phyloP scores from a whole-genome alignment of 2,113 vertebrate genomes.

The Daboia siamensis region DNA sequence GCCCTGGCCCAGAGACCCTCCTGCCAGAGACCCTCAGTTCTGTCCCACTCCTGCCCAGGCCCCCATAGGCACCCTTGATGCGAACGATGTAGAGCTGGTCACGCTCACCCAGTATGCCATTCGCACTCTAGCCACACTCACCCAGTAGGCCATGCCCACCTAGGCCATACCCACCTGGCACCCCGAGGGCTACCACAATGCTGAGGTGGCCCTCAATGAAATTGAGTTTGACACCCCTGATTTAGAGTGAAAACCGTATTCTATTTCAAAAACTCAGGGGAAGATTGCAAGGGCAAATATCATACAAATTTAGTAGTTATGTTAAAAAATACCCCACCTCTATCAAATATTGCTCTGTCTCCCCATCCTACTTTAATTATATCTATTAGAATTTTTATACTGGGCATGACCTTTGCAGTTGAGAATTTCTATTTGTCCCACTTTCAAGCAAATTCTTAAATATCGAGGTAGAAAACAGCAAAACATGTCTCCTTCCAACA shows the following conservation, averaged over 20 bases:
- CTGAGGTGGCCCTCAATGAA: too few species aligned
- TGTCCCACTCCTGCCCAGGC: too few species aligned
- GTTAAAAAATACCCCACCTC: background rate
- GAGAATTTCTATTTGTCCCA: background rate
- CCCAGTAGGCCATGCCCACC: too few species aligned
- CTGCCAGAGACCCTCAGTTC: too few species aligned
- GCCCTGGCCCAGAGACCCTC: too few species aligned
- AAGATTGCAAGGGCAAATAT: background rate
- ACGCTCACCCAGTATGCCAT: too few species aligned
- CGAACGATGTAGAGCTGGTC: too few species aligned
- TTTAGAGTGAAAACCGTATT: background rate
- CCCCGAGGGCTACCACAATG: too few species aligned
- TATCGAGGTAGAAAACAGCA: background rate
- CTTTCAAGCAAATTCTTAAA: background rate
- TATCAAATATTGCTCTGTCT: background rate
- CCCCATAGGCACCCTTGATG: too few species aligned
- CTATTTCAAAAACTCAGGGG: background rate
- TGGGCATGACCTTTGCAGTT: background rate
- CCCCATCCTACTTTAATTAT: background rate
- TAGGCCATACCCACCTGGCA: too few species aligned
- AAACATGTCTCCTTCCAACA: background rate
- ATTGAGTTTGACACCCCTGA: too few species aligned
- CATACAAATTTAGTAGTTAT: background rate
- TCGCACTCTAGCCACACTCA: too few species aligned
- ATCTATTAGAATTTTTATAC: background rate